Base-by-base conservation (phyloP, 1,140 invertebrate genomes). In the Dinoponera quadriceps region DNA sequence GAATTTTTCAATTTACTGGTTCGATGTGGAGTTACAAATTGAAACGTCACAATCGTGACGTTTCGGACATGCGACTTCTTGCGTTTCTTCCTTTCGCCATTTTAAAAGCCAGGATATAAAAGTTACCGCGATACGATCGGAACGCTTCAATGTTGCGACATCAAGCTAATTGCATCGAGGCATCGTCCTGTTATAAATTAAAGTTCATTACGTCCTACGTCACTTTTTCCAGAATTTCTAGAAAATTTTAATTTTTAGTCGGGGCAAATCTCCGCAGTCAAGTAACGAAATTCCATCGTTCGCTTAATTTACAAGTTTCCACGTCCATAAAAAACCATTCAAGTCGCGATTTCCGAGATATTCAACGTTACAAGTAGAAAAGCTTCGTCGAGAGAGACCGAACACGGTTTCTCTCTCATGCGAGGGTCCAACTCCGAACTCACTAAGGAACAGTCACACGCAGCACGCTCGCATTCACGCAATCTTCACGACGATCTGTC, bases 1-100 rank as follows among this genome's bases (percentile, higher is more conserved):
- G 20, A 57, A 78, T 78, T 78, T 78, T 63, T 63, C 27, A 29
- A 33, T 75, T 51, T 68, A 38, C 22, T n/a, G 16, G 14, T 77
- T 33, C 16, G 33, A 55, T 16, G 18, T 55, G 18, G 16, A 69
- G 33, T 78, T 69, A 68, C 33, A 69, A 78, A 78, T 78, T 69
- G 75, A 69, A 78, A 69, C 18, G 13, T 68, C 54, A 55, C 63
- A 54, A 55, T 7, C 38, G 18, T 38, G 49, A 78, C 20, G 4
- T 68, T 48, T 77, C 44, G 59, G 44, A 65, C 73, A 33, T 14
- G 65, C 13, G 20, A 25, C 14, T 25, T 78, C 54, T 68, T 54
- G 25, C 18, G 14, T 54, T 66, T 18, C 44, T 33, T 44, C 51
- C 9, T 5, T 33, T 20, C 38, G 20, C 38, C 16, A 2, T 0